These are phyloP conservation scores for Sarcophaga caerulescens DNA, from an alignment of 2,888 invertebrate genomes.

Conservation along the genomic window DNA sequence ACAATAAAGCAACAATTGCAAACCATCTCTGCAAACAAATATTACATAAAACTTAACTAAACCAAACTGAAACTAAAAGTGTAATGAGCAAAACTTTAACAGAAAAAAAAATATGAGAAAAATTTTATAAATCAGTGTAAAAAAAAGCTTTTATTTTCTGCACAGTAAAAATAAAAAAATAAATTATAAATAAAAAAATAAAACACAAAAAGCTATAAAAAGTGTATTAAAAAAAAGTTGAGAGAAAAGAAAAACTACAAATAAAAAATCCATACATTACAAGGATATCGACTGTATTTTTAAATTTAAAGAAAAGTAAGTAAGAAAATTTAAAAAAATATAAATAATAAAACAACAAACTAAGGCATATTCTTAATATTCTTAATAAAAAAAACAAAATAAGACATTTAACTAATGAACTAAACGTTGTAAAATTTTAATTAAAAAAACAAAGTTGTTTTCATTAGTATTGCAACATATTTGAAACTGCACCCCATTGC, in stretches of 20 bases:
- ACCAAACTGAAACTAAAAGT: neutral
- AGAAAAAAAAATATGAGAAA: neutral
- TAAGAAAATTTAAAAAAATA: too few relatives aligned
- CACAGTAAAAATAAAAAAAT: neutral
- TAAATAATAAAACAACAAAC: too few relatives aligned
- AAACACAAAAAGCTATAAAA: neutral
- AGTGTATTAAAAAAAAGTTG: neutral
- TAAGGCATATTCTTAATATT: too few relatives aligned
- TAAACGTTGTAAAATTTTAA: too few relatives aligned
- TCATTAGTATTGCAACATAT: too few relatives aligned
- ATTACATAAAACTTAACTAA: conserved; percentile 5
- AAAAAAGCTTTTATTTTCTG: neutral
- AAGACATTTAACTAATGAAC: too few relatives aligned
- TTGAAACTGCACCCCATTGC: too few relatives aligned
- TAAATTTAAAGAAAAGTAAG: neutral
- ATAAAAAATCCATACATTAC: neutral
- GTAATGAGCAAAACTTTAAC: neutral
- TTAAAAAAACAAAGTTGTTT: too few relatives aligned
- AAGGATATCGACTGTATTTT: neutral
- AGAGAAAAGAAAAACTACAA: neutral
- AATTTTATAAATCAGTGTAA: neutral
- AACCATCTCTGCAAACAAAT: conserved; percentile 4
- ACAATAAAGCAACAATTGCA: neutral
- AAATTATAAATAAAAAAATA: neutral
- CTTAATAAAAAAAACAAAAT: too few relatives aligned